These are phyloP conservation scores for Pseudorhiza aurosa DNA, from an alignment of 30 jellyfish, hydroid and myxozoan species.

Conservation along the genomic window DNA sequence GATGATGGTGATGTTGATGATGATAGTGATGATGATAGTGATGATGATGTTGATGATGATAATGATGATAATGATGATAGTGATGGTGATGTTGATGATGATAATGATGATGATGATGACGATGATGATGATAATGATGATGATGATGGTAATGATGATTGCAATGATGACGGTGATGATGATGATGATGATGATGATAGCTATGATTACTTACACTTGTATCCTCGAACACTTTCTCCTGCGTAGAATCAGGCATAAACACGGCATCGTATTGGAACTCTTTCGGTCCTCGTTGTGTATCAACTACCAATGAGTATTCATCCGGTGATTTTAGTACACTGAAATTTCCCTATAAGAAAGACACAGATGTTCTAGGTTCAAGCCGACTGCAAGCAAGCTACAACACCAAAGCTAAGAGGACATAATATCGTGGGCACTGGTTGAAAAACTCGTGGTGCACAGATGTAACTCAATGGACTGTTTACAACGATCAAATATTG, in stretches of 20 bases:
- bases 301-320: slow-evolving; percentile 81
- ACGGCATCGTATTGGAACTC: slow-evolving; percentile 89
- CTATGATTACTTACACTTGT: slow-evolving; percentile 65
- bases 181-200: background rate
- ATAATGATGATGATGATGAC: slow-evolving; percentile 3
- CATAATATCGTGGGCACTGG: too few relatives aligned
- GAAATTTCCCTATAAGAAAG: slow-evolving; percentile 79
- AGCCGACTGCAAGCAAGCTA: too few relatives aligned
- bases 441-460: too few relatives aligned
- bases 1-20: slow-evolving; percentile 34
- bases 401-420: too few relatives aligned
- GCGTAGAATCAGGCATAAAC: slow-evolving; percentile 82
- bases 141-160: slow-evolving; percentile 1
- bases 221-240: slow-evolving; percentile 92
- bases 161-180: background rate
- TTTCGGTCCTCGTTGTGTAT: slow-evolving; percentile 93
- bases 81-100: slow-evolving; percentile 15
- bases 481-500: too few relatives aligned
- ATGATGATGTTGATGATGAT: slow-evolving; percentile 38
- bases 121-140: slow-evolving; percentile 5
- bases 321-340: slow-evolving; percentile 83
- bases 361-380: too few relatives aligned
- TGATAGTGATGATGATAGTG: slow-evolving; percentile 36
- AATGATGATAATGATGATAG: slow-evolving; percentile 23
- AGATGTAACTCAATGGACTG: too few relatives aligned